Evolutionary conservation across 2,797 vertebrate genomes (phyloP).

Genomic region (Graptemys geographica): DNA sequence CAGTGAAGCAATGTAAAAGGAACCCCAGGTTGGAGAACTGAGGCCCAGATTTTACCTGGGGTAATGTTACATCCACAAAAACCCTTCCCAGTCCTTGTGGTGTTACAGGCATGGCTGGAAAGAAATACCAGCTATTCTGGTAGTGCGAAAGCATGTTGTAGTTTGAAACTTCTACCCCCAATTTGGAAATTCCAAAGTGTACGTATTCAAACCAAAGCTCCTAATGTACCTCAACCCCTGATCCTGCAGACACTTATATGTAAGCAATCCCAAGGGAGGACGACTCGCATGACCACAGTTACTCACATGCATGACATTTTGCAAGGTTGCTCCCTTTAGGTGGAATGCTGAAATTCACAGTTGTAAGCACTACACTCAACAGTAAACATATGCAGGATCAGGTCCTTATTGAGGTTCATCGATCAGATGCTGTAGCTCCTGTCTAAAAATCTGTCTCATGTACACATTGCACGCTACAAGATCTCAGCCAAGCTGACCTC

Average conservation of each 20-base stretch:
- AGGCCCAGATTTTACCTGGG: no score
- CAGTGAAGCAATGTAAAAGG: no score
- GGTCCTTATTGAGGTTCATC: not conserved
- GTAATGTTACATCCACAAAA: no score
- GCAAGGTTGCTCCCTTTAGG: constrained; percentile 31
- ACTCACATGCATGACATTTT: constrained; percentile 16
- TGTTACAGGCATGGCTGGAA: constrained; percentile 10
- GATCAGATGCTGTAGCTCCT: not conserved
- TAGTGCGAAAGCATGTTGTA: constrained; percentile 53
- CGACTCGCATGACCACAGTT: not conserved
- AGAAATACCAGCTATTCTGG: constrained; percentile 52
- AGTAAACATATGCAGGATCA: not conserved
- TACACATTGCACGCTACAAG: not conserved
- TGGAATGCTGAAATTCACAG: constrained; percentile 15
- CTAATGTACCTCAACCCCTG: not conserved
- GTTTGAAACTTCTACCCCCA: no score
- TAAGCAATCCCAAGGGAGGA: not conserved
- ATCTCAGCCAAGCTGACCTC: not conserved
- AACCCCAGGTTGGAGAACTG: no score
- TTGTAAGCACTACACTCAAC: not conserved
- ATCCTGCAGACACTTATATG: constrained; percentile 24
- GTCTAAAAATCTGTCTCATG: not conserved
- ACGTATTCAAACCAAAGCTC: constrained; percentile 49
- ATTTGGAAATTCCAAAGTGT: not conserved
- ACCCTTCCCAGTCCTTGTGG: no score